A percentile compares a stretch with the other conserved stretches of the same genome.
phyloP scores from a whole-genome alignment of 1,140 invertebrate genomes.

The Pinna nobilis region DNA sequence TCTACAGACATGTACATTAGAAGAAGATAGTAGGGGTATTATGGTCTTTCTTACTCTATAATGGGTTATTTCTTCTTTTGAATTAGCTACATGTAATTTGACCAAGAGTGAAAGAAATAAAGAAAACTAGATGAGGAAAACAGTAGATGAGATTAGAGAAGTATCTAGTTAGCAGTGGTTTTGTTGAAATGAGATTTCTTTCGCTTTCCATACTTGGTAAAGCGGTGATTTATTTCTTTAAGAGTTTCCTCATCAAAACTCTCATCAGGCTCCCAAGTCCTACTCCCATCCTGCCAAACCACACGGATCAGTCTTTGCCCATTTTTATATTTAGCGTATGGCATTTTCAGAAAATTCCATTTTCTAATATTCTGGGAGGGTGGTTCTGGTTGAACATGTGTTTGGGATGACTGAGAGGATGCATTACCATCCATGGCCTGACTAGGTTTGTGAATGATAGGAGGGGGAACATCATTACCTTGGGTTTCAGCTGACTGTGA shows the following conservation, averaged over 20 bases:
- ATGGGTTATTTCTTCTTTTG: neutral
- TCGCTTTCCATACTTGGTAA: conserved; percentile 8
- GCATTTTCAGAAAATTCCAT: conserved; percentile 4
- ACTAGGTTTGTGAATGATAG: neutral
- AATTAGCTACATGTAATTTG: neutral
- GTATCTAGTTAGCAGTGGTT: neutral
- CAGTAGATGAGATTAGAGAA: neutral
- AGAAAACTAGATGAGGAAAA: neutral
- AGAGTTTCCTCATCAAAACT: conserved; percentile 5
- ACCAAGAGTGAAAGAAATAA: neutral
- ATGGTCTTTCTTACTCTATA: neutral
- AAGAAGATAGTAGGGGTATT: neutral
- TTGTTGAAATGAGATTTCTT: conserved; percentile 5
- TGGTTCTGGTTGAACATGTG: too few species aligned
- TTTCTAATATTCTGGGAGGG: neutral
- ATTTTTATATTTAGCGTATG: conserved; percentile 5
- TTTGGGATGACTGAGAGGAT: too few species aligned
- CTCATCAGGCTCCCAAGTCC: conserved; percentile 25
- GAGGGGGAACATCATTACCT: neutral
- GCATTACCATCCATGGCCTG: too few species aligned
- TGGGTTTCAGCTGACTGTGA: neutral
- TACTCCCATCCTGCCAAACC: neutral
- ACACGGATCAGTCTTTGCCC: conserved; percentile 1
- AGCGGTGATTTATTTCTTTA: neutral
- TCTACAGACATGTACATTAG: neutral